Base-by-base conservation (phyloP, 1,140 invertebrate species). In the Zaprionus lachaisei region DNA sequence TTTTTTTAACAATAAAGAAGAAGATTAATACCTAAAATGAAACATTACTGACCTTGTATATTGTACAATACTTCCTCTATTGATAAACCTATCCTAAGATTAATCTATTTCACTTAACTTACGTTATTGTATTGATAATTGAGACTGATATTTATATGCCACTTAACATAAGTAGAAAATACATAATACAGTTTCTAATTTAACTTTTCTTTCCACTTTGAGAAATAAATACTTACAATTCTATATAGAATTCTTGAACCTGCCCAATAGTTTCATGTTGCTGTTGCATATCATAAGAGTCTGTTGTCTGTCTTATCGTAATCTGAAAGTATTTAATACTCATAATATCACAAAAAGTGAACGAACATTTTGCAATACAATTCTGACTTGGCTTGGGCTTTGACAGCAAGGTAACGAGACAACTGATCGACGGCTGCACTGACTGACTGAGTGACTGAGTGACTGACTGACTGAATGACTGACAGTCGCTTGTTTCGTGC, bases 361-460 rank as follows among this genome's bases (percentile, higher is more conserved):
- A n/a, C 56, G 60, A 54, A 37, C 44, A 58, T 72, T 80, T 82
- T 83, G 83, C 83, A 87, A 87, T 72, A 72, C 84, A 79, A 87
- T 89, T 87, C 84, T 81, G 79, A 81, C 67, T 68, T 65, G 61
- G 65, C 70, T 68, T 31, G 47, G 57, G 64, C 54, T 17, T 7
- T 57, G 61, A 57, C 24, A 47, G 26, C 31, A 37, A 55, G 26
- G 22, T 20, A 60, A 60, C 47, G 20, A 26, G 41, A 56, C 28
- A 54, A 26, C 37, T 65, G 61, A 63, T 63, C 61, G 20, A 63
- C 11, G 47, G 20, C 47, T 17, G 0, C n/a, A n/a, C 38, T 41
- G 38, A 22, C 2, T 62, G 58, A 61, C 26, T 38, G 24, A 61
- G 4, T 71, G 58, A 56, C 38, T 69, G 34, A 20, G 0, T 20